Percentiles rank a stretch among this genome's conserved stretches.
phyloP scores from a whole-genome alignment of 1,140 invertebrate species.

The Babylonia areolata region DNA sequence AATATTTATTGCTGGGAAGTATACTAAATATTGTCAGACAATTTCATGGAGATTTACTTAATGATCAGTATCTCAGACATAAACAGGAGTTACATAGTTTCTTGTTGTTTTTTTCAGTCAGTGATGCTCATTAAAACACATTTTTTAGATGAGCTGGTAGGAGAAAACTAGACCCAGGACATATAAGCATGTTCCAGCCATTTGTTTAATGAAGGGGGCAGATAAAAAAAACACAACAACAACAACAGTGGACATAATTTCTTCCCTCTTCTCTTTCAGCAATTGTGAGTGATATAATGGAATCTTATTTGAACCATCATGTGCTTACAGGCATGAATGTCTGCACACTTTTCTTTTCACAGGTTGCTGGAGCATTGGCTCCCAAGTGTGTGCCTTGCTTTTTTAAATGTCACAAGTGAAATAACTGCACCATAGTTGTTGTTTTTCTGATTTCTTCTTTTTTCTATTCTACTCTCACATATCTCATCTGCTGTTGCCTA shows the following conservation, averaged over 20 bases:
- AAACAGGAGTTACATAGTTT: no score
- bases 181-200: no score
- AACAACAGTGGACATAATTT: neutral
- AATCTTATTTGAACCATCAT: no score
- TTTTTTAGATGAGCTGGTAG: no score
- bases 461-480: neutral
- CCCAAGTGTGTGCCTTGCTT: neutral
- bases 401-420: neutral
- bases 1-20: no score
- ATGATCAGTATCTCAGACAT: no score
- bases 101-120: no score
- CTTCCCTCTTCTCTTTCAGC: neutral
- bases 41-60: no score
- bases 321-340: neutral
- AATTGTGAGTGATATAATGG: neutral
- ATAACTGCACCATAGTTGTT: neutral
- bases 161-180: no score
- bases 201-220: no score
- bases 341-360: neutral
- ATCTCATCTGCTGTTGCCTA: neutral
- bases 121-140: no score
- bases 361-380: neutral
- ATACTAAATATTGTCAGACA: no score
- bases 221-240: neutral
- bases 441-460: neutral